Percentiles rank a stretch among this genome's conserved stretches.
Conservation (phyloP, 2,797 vertebrate species). For the Tragelaphus oryx region DNA sequence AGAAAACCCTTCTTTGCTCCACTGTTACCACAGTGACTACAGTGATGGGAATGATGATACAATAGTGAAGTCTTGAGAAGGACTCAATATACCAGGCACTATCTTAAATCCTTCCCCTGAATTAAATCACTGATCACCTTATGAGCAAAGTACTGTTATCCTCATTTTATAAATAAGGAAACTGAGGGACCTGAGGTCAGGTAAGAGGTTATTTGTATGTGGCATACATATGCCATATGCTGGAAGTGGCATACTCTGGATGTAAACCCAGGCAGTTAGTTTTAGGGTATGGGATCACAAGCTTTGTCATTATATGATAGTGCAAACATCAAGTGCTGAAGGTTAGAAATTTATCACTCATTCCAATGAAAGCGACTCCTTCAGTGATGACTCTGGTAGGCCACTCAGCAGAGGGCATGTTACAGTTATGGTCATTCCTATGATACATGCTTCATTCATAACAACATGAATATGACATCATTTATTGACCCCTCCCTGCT, state of each 20-base stretch:
- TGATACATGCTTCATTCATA: neutral
- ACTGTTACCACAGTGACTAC: rapidly evolving
- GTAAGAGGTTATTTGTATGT: neutral
- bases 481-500: neutral
- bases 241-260: neutral
- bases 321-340: neutral
- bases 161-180: neutral
- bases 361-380: neutral
- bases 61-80: rapidly evolving
- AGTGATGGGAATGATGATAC: neutral
- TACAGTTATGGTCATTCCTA: neutral
- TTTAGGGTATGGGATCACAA: neutral
- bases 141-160: neutral
- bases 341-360: neutral
- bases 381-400: neutral
- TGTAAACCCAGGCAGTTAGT: neutral
- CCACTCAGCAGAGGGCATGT: neutral
- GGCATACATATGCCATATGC: neutral
- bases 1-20: neutral
- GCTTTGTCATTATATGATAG: too few species aligned
- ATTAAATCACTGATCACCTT: neutral
- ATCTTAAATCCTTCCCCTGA: neutral
- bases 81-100: neutral
- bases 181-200: neutral
- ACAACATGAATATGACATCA: neutral